Evolutionary conservation across 2,888 invertebrate species (phyloP).

Genomic region (Ormyrus nitidulus): DNA sequence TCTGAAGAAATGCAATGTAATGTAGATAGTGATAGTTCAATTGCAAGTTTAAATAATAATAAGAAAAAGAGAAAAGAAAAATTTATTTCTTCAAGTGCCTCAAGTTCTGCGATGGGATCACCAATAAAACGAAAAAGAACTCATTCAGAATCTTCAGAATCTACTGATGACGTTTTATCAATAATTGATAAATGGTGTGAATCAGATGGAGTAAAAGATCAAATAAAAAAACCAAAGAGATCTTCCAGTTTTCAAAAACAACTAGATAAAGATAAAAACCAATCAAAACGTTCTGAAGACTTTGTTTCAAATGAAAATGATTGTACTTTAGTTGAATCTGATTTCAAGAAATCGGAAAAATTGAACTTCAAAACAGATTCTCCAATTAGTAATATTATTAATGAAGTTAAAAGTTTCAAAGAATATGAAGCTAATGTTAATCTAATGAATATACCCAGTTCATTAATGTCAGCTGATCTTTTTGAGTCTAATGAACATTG

Average conservation of each 20-base stretch:
- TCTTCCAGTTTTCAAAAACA: neutral
- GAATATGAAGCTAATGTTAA: slow-evolving; percentile 18
- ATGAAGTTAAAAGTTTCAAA: slow-evolving; percentile 32
- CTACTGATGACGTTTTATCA: slow-evolving; percentile 42
- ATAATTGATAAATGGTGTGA: slow-evolving; percentile 49
- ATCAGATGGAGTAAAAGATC: neutral
- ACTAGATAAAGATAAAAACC: neutral
- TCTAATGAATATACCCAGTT: slow-evolving; percentile 37
- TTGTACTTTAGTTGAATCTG: slow-evolving; percentile 11
- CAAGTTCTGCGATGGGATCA: slow-evolving; percentile 29
- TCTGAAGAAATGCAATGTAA: slow-evolving; percentile 13
- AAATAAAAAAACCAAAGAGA: slow-evolving; percentile 43
- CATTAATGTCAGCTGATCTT: slow-evolving; percentile 45
- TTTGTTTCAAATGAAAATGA: slow-evolving; percentile 9
- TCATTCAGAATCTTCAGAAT: slow-evolving; percentile 45
- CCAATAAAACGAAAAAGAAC: slow-evolving; percentile 45
- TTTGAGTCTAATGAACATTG: slow-evolving; percentile 48
- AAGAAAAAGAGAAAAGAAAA: slow-evolving; percentile 3
- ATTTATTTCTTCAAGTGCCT: slow-evolving; percentile 13
- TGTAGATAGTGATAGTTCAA: slow-evolving; percentile 19
- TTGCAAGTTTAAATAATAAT: neutral
- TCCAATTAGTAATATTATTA: slow-evolving; percentile 28
- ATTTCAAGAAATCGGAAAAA: neutral
- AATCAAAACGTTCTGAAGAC: neutral
- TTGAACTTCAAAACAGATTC: slow-evolving; percentile 10